These are phyloP conservation scores for Neocrepidodera transversa DNA, from an alignment of 2,888 invertebrate genomes.

Conservation along the genomic window DNA sequence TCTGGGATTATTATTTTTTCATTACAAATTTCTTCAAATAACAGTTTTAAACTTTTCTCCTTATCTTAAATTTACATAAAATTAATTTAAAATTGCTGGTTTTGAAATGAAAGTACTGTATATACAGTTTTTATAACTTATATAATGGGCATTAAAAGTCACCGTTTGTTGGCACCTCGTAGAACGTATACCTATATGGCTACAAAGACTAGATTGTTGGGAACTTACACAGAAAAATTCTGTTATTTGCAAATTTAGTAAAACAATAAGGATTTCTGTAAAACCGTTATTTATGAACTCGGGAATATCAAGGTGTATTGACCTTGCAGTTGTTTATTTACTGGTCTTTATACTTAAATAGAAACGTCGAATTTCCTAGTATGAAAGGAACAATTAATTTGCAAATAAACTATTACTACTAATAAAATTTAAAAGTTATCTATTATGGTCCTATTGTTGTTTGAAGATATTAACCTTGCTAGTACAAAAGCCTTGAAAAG, in stretches of 20 bases:
- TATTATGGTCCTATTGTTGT: neutral
- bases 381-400: neutral
- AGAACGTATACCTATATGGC: neutral
- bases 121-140: too few relatives aligned
- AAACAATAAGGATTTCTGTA: constrained; percentile 21
- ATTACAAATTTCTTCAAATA: too few relatives aligned
- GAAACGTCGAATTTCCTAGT: neutral
- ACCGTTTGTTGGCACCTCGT: too few relatives aligned
- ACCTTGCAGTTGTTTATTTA: constrained; percentile 12
- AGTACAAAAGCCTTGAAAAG: neutral
- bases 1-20: too few relatives aligned
- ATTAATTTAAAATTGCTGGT: too few relatives aligned
- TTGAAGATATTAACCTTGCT: neutral
- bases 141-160: too few relatives aligned
- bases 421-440: constrained; percentile 1
- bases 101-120: too few relatives aligned
- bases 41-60: too few relatives aligned
- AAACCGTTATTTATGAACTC: constrained; percentile 23
- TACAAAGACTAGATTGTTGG: neutral
- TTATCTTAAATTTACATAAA: too few relatives aligned
- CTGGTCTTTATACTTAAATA: neutral
- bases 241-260: constrained; percentile 22
- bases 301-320: constrained; percentile 15
- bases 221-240: constrained; percentile 1
- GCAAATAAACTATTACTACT: neutral